phyloP scores from a whole-genome alignment of 2,888 invertebrate species.

The Cheilosia urbana region DNA sequence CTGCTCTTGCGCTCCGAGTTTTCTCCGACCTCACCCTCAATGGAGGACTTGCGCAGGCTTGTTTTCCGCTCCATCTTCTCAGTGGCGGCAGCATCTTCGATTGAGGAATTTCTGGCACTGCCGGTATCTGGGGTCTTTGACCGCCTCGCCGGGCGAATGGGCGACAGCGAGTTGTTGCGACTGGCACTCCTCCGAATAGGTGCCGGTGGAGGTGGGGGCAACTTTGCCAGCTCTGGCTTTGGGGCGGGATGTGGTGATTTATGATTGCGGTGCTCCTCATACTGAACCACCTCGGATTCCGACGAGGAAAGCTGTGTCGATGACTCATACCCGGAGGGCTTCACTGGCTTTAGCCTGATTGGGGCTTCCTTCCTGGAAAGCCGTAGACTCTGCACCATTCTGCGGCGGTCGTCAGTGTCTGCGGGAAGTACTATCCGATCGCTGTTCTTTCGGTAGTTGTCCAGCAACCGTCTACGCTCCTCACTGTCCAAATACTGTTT shows the following conservation, averaged over 20 bases:
- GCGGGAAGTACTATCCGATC: constrained; percentile 80
- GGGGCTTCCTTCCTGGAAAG: constrained; percentile 79
- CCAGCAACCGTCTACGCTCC: constrained; percentile 81
- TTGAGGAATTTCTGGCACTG: constrained; percentile 77
- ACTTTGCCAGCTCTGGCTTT: constrained; percentile 2
- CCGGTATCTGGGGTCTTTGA: constrained; percentile 81
- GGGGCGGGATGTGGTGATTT: constrained; percentile 78
- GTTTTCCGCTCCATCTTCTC: constrained; percentile 67
- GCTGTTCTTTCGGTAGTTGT: constrained; percentile 81
- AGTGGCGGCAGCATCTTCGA: constrained; percentile 19
- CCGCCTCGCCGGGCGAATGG: constrained; percentile 80
- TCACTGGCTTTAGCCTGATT: constrained; percentile 74
- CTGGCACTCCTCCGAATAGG: constrained; percentile 77
- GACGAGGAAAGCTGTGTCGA: constrained; percentile 83
- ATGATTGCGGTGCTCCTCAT: constrained; percentile 69
- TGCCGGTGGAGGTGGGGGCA: constrained; percentile 57
- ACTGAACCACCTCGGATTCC: constrained; percentile 80
- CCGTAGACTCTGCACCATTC: constrained; percentile 80
- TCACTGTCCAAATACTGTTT: constrained; percentile 82
- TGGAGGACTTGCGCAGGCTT: constrained; percentile 71
- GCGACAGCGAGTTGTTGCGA: constrained; percentile 81
- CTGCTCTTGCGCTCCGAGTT: constrained; percentile 56
- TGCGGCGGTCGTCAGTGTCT: constrained; percentile 81
- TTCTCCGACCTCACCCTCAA: constrained; percentile 74
- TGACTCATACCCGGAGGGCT: constrained; percentile 80